Conservation (phyloP, 2,888 invertebrate species). For the Drosophila incognita region DNA sequence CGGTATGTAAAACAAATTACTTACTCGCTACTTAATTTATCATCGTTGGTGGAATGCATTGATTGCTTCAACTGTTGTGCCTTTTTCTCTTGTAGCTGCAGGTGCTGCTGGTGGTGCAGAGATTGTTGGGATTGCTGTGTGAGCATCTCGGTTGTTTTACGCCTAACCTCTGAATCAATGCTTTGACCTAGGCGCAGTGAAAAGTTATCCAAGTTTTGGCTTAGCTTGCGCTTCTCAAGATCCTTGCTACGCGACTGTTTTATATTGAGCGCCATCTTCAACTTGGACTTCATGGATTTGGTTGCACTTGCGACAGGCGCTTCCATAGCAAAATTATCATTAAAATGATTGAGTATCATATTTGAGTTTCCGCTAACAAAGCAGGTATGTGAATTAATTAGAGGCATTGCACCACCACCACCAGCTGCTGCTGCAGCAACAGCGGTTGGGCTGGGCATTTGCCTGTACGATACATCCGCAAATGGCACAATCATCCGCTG, state of each 20-base stretch:
- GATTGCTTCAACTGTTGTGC: conserved; percentile 65
- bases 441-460: conserved; percentile 24
- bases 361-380: conserved; percentile 84
- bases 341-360: conserved; percentile 83
- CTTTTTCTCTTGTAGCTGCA: conserved; percentile 36
- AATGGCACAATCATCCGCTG: conserved; percentile 81
- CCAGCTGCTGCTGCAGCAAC: not conserved
- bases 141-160: conserved; percentile 71
- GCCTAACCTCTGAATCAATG: conserved; percentile 70
- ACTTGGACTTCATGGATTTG: conserved; percentile 32
- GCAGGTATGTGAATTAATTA: conserved; percentile 80
- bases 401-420: conserved; percentile 32
- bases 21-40: conserved; percentile 80
- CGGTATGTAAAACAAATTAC: conserved; percentile 20
- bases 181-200: conserved; percentile 83
- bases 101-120: conserved; percentile 29
- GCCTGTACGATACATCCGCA: conserved; percentile 74
- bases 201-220: conserved; percentile 85
- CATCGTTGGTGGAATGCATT: conserved; percentile 77
- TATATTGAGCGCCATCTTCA: conserved; percentile 38
- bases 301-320: conserved; percentile 17
- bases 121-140: conserved; percentile 55
- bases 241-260: conserved; percentile 81
- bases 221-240: conserved; percentile 84
- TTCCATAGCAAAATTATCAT: conserved; percentile 81